These are phyloP conservation scores for Corydoras maculifer DNA, from an alignment of 2,113 vertebrate genomes.

Conservation along the genomic window DNA sequence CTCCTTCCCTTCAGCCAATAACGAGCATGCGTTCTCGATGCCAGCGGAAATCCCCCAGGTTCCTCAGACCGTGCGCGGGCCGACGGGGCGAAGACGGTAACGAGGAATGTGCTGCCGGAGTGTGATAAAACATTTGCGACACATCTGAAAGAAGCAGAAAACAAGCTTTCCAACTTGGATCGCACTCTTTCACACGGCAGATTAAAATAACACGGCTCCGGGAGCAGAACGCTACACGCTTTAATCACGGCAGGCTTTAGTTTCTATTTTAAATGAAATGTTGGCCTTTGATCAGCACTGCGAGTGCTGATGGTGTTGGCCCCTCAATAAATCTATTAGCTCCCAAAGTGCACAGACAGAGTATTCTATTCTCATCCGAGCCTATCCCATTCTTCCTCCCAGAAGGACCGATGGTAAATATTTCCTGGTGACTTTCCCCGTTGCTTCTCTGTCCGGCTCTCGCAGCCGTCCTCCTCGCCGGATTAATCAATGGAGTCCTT, in stretches of 20 bases:
- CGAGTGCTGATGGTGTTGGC: neutral
- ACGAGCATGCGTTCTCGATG: neutral
- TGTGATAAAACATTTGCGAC: constrained; percentile 11
- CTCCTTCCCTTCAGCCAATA: neutral
- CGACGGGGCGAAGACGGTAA: constrained; percentile 4
- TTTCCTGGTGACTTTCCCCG: neutral
- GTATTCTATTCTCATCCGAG: too few species aligned
- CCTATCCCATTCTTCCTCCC: neutral
- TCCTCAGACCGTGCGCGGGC: constrained; percentile 10
- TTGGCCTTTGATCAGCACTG: constrained; percentile 7
- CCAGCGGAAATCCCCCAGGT: neutral
- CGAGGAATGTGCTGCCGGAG: neutral
- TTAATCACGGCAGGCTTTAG: constrained; percentile 7
- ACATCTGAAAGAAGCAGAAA: constrained; percentile 26
- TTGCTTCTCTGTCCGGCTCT: neutral
- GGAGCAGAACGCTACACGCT: constrained; percentile 11
- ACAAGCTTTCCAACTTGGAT: constrained; percentile 18
- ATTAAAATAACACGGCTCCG: constrained; percentile 11
- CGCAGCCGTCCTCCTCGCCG: too few species aligned
- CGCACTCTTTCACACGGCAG: neutral
- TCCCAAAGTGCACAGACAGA: neutral
- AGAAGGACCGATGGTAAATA: neutral
- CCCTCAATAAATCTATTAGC: constrained; percentile 6
- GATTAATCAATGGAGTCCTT: too few species aligned
- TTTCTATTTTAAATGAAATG: constrained; percentile 6